phyloP scores from a whole-genome alignment of 2,797 vertebrate genomes.

The Takifugu rubripes region DNA sequence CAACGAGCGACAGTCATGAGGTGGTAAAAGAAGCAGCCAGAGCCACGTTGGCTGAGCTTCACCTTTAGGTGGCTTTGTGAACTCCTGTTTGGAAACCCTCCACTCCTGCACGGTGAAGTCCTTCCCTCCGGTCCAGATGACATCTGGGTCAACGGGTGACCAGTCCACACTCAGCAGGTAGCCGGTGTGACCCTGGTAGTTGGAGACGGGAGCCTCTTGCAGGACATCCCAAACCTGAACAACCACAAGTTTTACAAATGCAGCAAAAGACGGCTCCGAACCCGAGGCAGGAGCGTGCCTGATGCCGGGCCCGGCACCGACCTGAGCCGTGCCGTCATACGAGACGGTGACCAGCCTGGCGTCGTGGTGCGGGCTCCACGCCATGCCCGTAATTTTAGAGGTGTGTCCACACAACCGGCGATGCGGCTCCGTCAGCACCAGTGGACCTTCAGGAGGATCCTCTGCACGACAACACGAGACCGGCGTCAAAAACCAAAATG shows the following conservation, averaged over 20 bases:
- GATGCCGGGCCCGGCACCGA: slow-evolving; percentile 38
- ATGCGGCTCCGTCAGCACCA: slow-evolving; percentile 84
- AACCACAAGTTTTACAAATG: neutral
- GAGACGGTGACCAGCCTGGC: slow-evolving; percentile 85
- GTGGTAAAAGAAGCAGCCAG: too few species aligned
- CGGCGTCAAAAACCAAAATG: neutral
- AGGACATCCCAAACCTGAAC: slow-evolving; percentile 91
- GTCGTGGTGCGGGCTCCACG: slow-evolving; percentile 93
- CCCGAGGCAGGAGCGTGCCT: too few species aligned
- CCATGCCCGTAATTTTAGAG: slow-evolving; percentile 87
- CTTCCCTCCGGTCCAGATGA: slow-evolving; percentile 90
- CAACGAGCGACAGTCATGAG: too few species aligned
- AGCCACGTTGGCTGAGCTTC: slow-evolving; percentile 1
- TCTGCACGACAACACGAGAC: slow-evolving; percentile 64
- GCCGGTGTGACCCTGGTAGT: slow-evolving; percentile 90
- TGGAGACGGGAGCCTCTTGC: slow-evolving; percentile 83
- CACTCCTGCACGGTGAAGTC: slow-evolving; percentile 95
- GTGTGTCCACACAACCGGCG: slow-evolving; percentile 89
- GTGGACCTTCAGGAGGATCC: slow-evolving; percentile 72
- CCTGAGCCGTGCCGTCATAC: slow-evolving; percentile 95
- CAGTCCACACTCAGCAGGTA: slow-evolving; percentile 89
- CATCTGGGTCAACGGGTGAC: slow-evolving; percentile 88
- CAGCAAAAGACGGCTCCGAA: too few species aligned
- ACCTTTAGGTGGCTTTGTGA: slow-evolving; percentile 89
- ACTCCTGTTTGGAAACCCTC: slow-evolving; percentile 84